phyloP scores from a whole-genome alignment of 2,797 vertebrate genomes.

The Gymnopithys bicolor region DNA sequence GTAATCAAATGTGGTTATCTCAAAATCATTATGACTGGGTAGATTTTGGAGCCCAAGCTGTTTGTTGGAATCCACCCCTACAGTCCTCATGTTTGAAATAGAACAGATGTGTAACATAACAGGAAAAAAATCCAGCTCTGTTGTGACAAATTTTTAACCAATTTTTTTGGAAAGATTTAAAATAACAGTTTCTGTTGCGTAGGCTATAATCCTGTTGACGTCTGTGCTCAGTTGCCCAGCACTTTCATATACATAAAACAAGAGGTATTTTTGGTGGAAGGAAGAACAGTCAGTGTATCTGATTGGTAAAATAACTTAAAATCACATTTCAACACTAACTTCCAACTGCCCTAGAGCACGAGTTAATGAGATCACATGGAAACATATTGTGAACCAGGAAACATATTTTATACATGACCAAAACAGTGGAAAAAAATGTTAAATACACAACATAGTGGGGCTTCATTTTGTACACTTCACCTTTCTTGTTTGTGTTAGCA shows the following conservation, averaged over 20 bases:
- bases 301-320: constrained; percentile 58
- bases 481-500: neutral
- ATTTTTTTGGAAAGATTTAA: constrained; percentile 22
- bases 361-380: constrained; percentile 68
- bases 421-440: constrained; percentile 74
- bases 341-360: constrained; percentile 64
- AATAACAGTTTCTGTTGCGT: constrained; percentile 56
- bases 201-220: constrained; percentile 65
- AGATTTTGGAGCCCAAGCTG: constrained; percentile 54
- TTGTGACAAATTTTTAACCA: constrained; percentile 9
- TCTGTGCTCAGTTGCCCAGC: constrained; percentile 13
- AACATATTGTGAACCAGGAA: constrained; percentile 77
- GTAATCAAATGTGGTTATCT: constrained; percentile 66
- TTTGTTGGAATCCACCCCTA: constrained; percentile 57
- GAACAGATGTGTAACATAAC: constrained; percentile 54
- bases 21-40: constrained; percentile 36
- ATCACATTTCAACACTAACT: constrained; percentile 52
- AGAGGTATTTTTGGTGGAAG: constrained; percentile 64
- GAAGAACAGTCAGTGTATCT: constrained; percentile 55
- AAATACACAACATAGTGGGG: neutral
- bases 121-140: constrained; percentile 37
- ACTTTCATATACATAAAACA: constrained; percentile 32
- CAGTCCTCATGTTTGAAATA: neutral
- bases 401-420: constrained; percentile 69
- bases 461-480: neutral